A percentile compares a stretch with the other conserved stretches of the same genome.
These are phyloP conservation scores for Gibbula magus DNA, from an alignment of 2,888 invertebrate species.

Conservation along the genomic window DNA sequence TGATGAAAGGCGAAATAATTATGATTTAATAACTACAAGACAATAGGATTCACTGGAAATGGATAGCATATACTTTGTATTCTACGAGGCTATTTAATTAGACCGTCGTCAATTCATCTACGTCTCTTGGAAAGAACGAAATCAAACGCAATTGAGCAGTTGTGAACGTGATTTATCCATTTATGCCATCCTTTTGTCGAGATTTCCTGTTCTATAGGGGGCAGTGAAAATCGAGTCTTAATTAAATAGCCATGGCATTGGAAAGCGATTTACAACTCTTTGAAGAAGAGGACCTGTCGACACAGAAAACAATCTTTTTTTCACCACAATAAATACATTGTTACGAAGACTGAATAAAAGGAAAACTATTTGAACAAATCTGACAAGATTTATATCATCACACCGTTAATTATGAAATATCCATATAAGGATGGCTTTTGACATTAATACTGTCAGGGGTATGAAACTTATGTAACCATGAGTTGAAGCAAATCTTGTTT, in stretches of 20 bases:
- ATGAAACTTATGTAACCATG: too few relatives aligned
- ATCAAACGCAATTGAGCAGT: not conserved
- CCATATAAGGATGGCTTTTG: too few relatives aligned
- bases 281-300: not conserved
- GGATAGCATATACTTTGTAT: slow-evolving; percentile 1
- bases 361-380: too few relatives aligned
- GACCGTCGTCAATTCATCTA: not conserved
- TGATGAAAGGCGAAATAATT: not conserved
- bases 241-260: slow-evolving; percentile 5
- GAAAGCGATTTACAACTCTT: not conserved
- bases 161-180: not conserved
- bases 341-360: too few relatives aligned
- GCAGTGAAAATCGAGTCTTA: slow-evolving; percentile 6
- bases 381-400: too few relatives aligned
- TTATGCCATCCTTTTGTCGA: not conserved
- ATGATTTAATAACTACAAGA: not conserved
- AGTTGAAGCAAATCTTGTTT: too few relatives aligned
- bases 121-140: not conserved
- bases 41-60: not conserved
- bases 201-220: not conserved
- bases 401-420: too few relatives aligned
- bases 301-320: not conserved
- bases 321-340: too few relatives aligned
- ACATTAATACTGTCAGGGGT: too few relatives aligned
- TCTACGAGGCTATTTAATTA: not conserved